Conservation (phyloP, 2,888 invertebrate species). For the Junonia oenone region DNA sequence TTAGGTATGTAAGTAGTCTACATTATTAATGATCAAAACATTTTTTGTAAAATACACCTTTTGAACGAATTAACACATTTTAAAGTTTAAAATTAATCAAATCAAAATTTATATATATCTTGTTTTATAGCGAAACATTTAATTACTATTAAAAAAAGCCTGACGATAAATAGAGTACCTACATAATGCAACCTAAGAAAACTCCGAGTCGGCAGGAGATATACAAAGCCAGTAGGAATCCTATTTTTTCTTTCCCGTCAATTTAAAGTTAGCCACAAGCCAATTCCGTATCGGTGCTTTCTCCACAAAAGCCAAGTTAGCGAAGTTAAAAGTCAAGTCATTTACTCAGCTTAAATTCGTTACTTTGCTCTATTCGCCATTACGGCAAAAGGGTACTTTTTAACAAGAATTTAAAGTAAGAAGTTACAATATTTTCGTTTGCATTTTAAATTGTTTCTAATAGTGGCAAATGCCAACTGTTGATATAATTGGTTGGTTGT, state of each 20-base stretch:
- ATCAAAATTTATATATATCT: too few species aligned
- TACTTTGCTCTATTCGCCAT: constrained; percentile 20
- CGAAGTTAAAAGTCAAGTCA: constrained; percentile 23
- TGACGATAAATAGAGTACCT: too few species aligned
- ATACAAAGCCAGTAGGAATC: constrained; percentile 1
- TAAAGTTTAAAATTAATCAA: too few species aligned
- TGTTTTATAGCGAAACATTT: too few species aligned
- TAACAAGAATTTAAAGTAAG: constrained; percentile 1
- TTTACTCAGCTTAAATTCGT: constrained; percentile 24
- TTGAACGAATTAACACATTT: too few species aligned
- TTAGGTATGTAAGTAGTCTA: too few species aligned
- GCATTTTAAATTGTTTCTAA: not conserved
- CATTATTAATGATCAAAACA: too few species aligned
- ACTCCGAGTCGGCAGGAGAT: not conserved
- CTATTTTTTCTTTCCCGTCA: constrained; percentile 17
- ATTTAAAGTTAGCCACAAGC: constrained; percentile 22
- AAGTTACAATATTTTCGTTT: not conserved
- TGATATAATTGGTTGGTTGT: too few species aligned
- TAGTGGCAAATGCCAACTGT: not conserved
- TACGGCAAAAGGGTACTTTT: constrained; percentile 11
- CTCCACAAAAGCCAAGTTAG: constrained; percentile 25
- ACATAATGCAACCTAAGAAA: not conserved
- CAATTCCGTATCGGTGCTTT: constrained; percentile 14
- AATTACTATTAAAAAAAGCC: not conserved
- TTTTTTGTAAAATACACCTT: too few species aligned